Evolutionary conservation across 2,797 vertebrate genomes (phyloP), one percentile per base, ranked within the genome.

Genomic region (Pitangus sulphuratus): DNA sequence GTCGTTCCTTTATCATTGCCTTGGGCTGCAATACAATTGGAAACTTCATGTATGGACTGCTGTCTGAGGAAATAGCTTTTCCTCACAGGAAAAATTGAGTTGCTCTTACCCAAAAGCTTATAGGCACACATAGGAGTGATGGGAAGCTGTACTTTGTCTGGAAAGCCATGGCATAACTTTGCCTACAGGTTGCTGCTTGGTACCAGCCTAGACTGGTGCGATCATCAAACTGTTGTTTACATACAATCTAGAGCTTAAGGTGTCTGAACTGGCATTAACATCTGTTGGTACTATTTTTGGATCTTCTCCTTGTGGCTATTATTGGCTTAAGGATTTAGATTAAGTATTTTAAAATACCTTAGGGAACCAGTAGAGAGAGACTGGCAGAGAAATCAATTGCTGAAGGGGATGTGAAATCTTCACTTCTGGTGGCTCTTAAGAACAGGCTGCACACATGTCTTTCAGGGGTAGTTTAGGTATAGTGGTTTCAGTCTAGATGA

Each of bases 341-440:
- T 84, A 83, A 85, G 45, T 35, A 61, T 81, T 93, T 94, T 87
- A 66, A 93, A 96, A 89, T 79, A 95, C 68, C 60, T 80, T 48
- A 83, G 64, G 40, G 82, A 85, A 80, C 26, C 19, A 48, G 51
- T 16, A 45, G 64, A 81, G 31, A 84, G 87, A 94, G 24, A 45
- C 71, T 81, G 92, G 53, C 69, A 64, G 30, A 81, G 82, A 89
- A 94, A 89, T 91, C 78, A 70, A 11, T 89, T 83, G 79, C 82
- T 80, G 65, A 85, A 86, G 68, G 21, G 14, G 17, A 47, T 74
- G 15, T 45, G 57, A 91, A 82, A 45, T 37, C 44, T 77, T 82
- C 70, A 45, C 37, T 82, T 85, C 21, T 40, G 31, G 18, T 85
- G n/a, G 20, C 37, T 92, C 13, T 81, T 65, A 35, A 64, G 31